Evolutionary conservation across 2,797 vertebrate species (phyloP).

Genomic region (Picus viridis): DNA sequence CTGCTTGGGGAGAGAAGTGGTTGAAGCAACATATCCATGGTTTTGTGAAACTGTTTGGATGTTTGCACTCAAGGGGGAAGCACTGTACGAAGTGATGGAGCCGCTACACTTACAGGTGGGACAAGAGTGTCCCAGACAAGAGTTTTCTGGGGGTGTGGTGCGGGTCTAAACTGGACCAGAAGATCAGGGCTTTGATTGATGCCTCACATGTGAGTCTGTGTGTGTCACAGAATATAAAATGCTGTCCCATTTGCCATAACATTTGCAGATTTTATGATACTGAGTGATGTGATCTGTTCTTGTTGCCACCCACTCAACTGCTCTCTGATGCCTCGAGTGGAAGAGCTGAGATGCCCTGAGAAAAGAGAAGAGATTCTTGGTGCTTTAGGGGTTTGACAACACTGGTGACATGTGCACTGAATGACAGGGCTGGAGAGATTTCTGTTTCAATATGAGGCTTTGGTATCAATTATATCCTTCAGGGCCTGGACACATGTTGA

Average conservation of each 20-base stretch:
- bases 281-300: background rate
- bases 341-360: background rate
- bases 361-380: background rate
- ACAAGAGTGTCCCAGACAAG: fast-evolving
- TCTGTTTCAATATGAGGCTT: background rate
- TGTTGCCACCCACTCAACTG: fast-evolving
- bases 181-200: background rate
- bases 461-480: background rate
- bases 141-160: background rate
- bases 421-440: background rate
- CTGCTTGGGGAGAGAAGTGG: no score
- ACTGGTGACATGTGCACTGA: background rate
- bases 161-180: background rate
- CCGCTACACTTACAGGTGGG: background rate
- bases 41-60: no score
- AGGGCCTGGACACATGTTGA: background rate
- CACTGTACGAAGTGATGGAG: background rate
- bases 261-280: background rate
- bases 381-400: background rate
- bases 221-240: background rate
- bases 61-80: fast-evolving
- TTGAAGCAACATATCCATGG: no score
- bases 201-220: fast-evolving
- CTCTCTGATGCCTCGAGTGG: background rate
- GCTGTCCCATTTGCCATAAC: fast-evolving